Evolutionary conservation across 2,113 vertebrate genomes (phyloP).

Genomic region (Hucho hucho): DNA sequence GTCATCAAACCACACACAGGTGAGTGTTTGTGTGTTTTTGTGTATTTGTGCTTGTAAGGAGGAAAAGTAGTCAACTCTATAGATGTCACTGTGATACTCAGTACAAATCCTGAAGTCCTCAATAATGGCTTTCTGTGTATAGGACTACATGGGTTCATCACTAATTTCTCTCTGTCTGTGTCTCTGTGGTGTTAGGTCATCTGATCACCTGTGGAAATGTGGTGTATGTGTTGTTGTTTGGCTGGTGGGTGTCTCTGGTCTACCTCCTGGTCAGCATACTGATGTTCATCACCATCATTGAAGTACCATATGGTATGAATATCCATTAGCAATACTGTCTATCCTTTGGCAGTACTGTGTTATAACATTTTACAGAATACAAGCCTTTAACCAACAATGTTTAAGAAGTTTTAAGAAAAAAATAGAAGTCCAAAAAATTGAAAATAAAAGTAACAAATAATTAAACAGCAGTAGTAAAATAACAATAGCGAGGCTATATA

Average conservation of each 20-base stretch:
- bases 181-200: slow-evolving; percentile 64
- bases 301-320: slow-evolving; percentile 79
- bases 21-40: slow-evolving; percentile 34
- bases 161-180: background rate
- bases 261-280: slow-evolving; percentile 71
- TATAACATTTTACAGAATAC: too few relatives aligned
- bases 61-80: background rate
- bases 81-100: background rate
- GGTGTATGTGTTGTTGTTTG: slow-evolving; percentile 80
- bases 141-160: background rate
- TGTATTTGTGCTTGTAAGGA: background rate
- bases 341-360: too few relatives aligned
- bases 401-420: too few relatives aligned
- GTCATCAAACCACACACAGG: slow-evolving; percentile 72
- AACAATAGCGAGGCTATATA: too few relatives aligned
- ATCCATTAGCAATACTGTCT: too few relatives aligned
- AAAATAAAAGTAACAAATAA: too few relatives aligned
- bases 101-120: background rate
- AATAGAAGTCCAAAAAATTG: too few relatives aligned
- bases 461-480: too few relatives aligned
- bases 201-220: slow-evolving; percentile 79
- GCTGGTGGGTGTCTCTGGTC: slow-evolving; percentile 83
- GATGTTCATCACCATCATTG: slow-evolving; percentile 80
- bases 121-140: background rate
- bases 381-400: too few relatives aligned